phyloP scores from a whole-genome alignment of 2,888 invertebrate genomes.

The Agonum fuliginosum region DNA sequence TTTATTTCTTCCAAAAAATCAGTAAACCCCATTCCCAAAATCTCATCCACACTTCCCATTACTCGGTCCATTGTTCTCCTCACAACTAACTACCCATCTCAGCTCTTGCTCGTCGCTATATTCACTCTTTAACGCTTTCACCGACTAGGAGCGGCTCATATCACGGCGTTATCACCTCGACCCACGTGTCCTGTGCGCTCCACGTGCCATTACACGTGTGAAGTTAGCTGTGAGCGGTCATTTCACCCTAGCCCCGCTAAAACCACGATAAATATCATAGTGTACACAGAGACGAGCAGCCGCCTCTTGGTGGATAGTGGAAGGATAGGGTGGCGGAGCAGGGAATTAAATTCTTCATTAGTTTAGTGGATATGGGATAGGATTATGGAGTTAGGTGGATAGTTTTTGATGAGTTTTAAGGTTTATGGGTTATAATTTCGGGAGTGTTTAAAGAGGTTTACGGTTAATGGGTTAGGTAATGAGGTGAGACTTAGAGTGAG shows the following conservation, averaged over 20 bases:
- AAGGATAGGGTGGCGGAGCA: neutral
- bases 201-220: conserved; percentile 29
- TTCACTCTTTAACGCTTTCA: no score
- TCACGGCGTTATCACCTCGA: conserved; percentile 37
- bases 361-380: conserved; percentile 7
- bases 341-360: conserved; percentile 40
- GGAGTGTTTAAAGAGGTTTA: neutral
- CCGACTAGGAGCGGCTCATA: conserved; percentile 33
- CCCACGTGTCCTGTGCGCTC: conserved; percentile 13
- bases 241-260: conserved; percentile 46
- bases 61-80: no score
- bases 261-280: neutral
- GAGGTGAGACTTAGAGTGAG: no score
- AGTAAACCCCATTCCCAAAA: no score
- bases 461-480: no score
- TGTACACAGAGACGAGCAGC: neutral
- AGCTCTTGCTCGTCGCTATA: no score
- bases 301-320: no score
- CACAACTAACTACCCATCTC: no score
- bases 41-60: no score
- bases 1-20: no score
- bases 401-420: conserved; percentile 13
- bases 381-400: conserved; percentile 5
- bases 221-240: conserved; percentile 19
- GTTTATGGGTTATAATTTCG: neutral